Evolutionary conservation across 2,888 invertebrate species (phyloP).

Genomic region (Sisyra terminalis): DNA sequence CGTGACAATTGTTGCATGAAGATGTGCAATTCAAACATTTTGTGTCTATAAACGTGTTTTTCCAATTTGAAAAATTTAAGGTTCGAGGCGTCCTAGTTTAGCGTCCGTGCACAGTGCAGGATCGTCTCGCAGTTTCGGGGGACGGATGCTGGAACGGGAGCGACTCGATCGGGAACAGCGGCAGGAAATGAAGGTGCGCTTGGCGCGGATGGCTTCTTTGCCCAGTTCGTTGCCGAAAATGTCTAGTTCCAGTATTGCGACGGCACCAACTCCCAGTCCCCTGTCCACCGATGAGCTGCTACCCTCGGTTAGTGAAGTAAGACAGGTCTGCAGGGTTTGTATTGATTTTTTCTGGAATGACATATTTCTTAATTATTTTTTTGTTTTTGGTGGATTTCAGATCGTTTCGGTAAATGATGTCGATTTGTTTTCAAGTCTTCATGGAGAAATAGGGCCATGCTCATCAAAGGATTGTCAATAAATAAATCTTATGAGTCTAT

Average conservation of each 20-base stretch:
- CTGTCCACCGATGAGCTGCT: conserved; percentile 71
- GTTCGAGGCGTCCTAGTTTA: conserved; percentile 77
- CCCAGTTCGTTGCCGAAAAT: conserved; percentile 21
- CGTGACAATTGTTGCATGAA: too few species aligned
- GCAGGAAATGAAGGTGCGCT: conserved; percentile 56
- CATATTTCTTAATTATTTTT: conserved; percentile 3
- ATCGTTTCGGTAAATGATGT: conserved; percentile 26
- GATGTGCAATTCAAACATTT: too few species aligned
- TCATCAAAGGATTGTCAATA: conserved; percentile 8
- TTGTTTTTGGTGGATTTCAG: conserved; percentile 17
- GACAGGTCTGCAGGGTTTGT: conserved; percentile 38
- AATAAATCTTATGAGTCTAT: not conserved
- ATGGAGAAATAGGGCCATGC: conserved; percentile 8
- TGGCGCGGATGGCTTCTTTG: conserved; percentile 41
- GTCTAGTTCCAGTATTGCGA: conserved; percentile 21
- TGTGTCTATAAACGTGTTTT: not conserved
- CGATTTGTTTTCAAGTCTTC: conserved; percentile 13
- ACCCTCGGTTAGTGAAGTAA: conserved; percentile 63
- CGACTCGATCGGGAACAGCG: conserved; percentile 66
- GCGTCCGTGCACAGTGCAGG: conserved; percentile 72
- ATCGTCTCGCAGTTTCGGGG: conserved; percentile 67
- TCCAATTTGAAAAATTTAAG: conserved; percentile 26
- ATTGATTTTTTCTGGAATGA: too few species aligned
- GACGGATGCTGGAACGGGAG: conserved; percentile 63
- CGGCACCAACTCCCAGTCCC: conserved; percentile 60